phyloP scores from a whole-genome alignment of 2,113 vertebrate genomes.

The Pionites leucogaster region DNA sequence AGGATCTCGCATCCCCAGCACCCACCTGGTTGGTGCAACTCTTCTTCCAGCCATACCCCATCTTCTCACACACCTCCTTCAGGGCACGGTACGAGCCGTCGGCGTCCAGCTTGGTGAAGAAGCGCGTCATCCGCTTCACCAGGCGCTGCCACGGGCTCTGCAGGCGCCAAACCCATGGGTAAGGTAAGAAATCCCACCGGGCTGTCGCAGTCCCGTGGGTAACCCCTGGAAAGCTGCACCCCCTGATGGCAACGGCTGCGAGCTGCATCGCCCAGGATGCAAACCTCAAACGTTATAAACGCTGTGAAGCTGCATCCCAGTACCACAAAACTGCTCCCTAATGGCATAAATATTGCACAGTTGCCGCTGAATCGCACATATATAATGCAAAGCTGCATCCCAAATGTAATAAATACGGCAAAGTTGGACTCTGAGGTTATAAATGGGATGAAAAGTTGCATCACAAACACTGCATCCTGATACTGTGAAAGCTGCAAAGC shows the following conservation, averaged over 20 bases:
- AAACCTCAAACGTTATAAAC: fast-evolving
- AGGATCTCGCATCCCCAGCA: neutral
- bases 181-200: fast-evolving
- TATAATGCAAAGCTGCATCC: neutral
- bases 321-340: neutral
- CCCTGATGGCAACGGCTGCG: neutral
- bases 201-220: neutral
- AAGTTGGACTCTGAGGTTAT: fast-evolving
- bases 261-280: neutral
- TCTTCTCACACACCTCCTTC: constrained; percentile 82
- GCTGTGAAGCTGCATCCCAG: neutral
- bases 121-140: constrained; percentile 93
- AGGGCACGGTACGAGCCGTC: constrained; percentile 82
- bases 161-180: neutral
- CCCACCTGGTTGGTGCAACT: constrained; percentile 88
- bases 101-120: constrained; percentile 89
- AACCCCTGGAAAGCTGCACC: neutral
- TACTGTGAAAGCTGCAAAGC: neutral
- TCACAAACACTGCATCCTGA: neutral
- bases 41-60: constrained; percentile 88
- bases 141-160: constrained; percentile 93
- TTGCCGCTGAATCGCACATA: fast-evolving
- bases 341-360: neutral
- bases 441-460: neutral
- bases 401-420: fast-evolving